These are phyloP conservation scores for Echinometra lucunter DNA, from an alignment of 53 echinoderm and acorn worm species.

Conservation along the genomic window DNA sequence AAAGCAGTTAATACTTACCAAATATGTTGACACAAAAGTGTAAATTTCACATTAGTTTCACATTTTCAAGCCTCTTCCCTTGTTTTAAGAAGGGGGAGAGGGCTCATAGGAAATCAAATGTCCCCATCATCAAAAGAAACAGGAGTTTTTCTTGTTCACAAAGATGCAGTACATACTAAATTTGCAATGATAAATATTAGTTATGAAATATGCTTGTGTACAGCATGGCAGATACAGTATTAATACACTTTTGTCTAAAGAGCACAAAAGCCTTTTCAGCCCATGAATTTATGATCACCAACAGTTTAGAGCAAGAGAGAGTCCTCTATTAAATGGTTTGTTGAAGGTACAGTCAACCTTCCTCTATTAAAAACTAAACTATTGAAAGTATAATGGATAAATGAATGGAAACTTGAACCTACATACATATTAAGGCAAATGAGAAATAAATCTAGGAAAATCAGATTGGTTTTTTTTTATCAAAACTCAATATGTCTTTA, in stretches of 20 bases:
- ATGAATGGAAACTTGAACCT: no score
- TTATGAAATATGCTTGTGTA: conserved; percentile 18
- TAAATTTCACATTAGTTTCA: not conserved
- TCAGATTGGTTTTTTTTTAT: no score
- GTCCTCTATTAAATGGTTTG: not conserved
- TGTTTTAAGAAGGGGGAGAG: not conserved
- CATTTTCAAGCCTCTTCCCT: not conserved
- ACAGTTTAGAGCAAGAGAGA: not conserved
- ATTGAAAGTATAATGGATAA: no score
- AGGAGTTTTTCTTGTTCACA: not conserved
- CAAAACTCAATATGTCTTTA: no score
- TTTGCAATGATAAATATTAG: not conserved
- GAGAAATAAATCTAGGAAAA: no score
- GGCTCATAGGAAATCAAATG: not conserved
- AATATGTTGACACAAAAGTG: not conserved
- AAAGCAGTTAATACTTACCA: not conserved
- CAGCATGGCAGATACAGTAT: not conserved
- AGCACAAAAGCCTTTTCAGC: not conserved
- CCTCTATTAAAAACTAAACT: no score
- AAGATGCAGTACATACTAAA: not conserved
- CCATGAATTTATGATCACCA: not conserved
- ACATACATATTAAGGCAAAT: no score
- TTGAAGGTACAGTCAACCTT: no score
- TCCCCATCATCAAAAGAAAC: not conserved
- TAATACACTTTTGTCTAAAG: not conserved